Conservation (phyloP, 2,797 vertebrate genomes). For the Bradypodion ventrale region DNA sequence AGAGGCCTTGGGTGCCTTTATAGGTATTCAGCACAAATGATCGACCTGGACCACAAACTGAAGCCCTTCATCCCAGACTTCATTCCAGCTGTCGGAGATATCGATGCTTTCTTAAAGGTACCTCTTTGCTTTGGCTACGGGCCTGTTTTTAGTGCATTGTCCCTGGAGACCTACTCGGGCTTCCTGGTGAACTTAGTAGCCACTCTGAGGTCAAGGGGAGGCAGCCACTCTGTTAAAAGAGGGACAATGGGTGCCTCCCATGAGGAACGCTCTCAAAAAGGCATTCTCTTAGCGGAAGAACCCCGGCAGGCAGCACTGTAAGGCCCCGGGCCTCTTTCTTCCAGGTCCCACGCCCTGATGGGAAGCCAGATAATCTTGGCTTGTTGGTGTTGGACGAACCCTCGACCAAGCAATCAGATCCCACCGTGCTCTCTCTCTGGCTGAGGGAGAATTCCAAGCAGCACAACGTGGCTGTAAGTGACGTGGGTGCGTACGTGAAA, state of each 20-base stretch:
- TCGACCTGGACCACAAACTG: conserved; percentile 90
- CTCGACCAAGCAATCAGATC: conserved; percentile 91
- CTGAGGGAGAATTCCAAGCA: conserved; percentile 92
- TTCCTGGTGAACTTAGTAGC: too few relatives aligned
- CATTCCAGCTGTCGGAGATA: conserved; percentile 96
- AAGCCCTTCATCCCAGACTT: conserved; percentile 97
- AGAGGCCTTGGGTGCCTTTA: background rate
- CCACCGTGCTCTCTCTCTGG: conserved; percentile 92
- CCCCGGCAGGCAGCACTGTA: too few relatives aligned
- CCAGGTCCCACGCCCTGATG: conserved; percentile 89
- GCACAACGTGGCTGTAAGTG: conserved; percentile 82
- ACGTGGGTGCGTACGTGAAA: too few relatives aligned
- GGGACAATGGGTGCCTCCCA: background rate
- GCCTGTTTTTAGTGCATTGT: fast-evolving
- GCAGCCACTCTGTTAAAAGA: too few relatives aligned
- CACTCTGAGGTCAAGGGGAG: too few relatives aligned
- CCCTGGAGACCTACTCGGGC: too few relatives aligned
- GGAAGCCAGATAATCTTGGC: conserved; percentile 86
- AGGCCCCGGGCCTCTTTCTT: background rate
- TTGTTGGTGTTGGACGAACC: conserved; percentile 91
- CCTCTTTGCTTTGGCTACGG: fast-evolving
- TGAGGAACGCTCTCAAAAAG: background rate
- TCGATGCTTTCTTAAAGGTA: conserved; percentile 97
- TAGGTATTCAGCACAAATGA: conserved; percentile 88
- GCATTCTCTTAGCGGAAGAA: background rate